A percentile compares a stretch with the other conserved stretches of the same genome.
These are phyloP conservation scores for Oscheius sp. DNA, from an alignment of 2,888 invertebrate species.

Conservation along the genomic window DNA sequence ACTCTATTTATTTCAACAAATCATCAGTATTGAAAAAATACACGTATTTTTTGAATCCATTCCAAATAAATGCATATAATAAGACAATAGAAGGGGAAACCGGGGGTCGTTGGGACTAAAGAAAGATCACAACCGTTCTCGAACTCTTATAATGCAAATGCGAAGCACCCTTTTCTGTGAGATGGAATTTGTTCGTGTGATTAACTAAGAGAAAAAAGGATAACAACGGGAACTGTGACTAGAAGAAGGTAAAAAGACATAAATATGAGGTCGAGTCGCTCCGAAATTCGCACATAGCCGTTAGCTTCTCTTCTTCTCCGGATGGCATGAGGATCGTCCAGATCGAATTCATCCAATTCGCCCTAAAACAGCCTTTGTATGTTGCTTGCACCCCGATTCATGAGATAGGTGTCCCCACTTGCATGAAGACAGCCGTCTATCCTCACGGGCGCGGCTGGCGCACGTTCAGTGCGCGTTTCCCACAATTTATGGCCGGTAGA, in stretches of 20 bases:
- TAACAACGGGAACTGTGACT: conserved; percentile 68
- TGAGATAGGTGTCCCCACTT: conserved; percentile 2
- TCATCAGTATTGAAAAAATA: background rate
- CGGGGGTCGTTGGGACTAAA: conserved; percentile 3
- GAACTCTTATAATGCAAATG: conserved; percentile 13
- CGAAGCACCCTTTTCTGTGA: conserved; percentile 8
- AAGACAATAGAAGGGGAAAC: background rate
- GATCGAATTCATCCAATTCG: conserved; percentile 54
- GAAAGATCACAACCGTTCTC: conserved; percentile 20
- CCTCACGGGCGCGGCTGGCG: conserved; percentile 32
- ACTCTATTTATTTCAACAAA: conserved; percentile 24
- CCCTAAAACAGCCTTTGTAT: conserved; percentile 35
- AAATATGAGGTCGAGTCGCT: conserved; percentile 65
- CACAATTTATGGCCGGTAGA: conserved; percentile 37
- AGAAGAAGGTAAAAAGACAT: conserved; percentile 63
- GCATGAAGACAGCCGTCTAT: conserved; percentile 34
- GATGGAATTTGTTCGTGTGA: background rate
- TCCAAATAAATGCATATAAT: conserved; percentile 8
- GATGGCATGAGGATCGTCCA: conserved; percentile 39
- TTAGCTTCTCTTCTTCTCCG: conserved; percentile 49
- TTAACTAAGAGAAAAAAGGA: conserved; percentile 60
- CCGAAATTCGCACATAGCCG: conserved; percentile 66
- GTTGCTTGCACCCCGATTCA: background rate
- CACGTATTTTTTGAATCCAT: conserved; percentile 23
- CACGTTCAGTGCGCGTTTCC: conserved; percentile 38